Percentiles rank a stretch among this genome's conserved stretches.
Conservation (phyloP, 2,113 vertebrate species). For the Azemiops feae region DNA sequence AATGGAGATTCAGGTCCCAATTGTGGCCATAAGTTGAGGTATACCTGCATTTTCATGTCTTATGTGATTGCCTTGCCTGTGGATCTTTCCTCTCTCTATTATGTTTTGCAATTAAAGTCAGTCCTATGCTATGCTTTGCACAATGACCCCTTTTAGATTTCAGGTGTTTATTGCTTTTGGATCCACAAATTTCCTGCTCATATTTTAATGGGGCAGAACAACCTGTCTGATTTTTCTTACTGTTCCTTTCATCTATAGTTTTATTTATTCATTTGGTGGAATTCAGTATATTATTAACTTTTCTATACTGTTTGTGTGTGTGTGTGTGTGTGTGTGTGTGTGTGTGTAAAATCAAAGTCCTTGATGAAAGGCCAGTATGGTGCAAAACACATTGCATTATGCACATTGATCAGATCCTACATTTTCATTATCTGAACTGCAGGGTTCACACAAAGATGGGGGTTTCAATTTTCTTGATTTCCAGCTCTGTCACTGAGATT, state of each 20-base stretch:
- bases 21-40: background rate
- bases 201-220: background rate
- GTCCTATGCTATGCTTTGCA: background rate
- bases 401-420: background rate
- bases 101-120: background rate
- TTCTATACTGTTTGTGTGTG: background rate
- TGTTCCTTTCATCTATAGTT: background rate
- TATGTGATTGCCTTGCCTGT: background rate
- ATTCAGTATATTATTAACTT: background rate
- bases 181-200: background rate
- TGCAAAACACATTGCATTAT: background rate
- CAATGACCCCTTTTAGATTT: background rate
- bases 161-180: background rate
- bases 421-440: background rate
- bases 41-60: background rate
- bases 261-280: background rate
- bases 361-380: background rate
- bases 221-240: background rate
- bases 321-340: background rate
- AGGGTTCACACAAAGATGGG: background rate
- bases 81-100: background rate
- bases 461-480: background rate
- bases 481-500: background rate
- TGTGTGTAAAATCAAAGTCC: background rate
- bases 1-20: background rate